These are phyloP conservation scores for Rhinolophus ferrumequinum DNA, from an alignment of 2,113 vertebrate genomes.

Conservation along the genomic window DNA sequence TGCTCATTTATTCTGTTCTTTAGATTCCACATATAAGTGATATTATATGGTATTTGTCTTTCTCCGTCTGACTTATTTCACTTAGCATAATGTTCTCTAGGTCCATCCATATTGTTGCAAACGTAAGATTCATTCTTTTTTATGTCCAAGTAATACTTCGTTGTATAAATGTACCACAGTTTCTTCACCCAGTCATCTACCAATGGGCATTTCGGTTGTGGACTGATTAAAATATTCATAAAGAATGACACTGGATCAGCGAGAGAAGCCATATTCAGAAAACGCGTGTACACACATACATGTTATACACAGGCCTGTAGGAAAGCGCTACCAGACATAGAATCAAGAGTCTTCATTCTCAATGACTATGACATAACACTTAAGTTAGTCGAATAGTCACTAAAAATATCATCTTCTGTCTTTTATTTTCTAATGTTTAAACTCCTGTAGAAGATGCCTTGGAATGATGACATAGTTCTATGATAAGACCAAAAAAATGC, in stretches of 20 bases:
- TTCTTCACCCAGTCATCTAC: too few species aligned
- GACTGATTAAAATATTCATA: too few species aligned
- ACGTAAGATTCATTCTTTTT: too few species aligned
- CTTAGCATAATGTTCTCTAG: too few species aligned
- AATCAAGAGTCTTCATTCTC: slow-evolving; percentile 14
- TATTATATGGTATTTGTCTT: too few species aligned
- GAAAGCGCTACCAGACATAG: background rate
- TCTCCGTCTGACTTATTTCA: too few species aligned
- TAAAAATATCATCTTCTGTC: background rate
- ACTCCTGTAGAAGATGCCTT: background rate
- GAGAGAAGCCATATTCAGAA: background rate
- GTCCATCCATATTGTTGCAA: too few species aligned
- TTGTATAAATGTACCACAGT: too few species aligned
- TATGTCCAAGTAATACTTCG: too few species aligned
- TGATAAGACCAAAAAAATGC: background rate
- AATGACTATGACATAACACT: slow-evolving; percentile 15
- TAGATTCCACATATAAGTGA: too few species aligned
- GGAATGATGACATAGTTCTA: background rate
- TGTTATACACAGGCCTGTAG: background rate
- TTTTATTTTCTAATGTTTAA: slow-evolving; percentile 34
- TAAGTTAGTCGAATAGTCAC: background rate
- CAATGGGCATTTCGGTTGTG: too few species aligned
- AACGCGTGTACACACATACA: background rate
- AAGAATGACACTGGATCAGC: background rate
- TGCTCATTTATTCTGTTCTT: too few species aligned